These are phyloP conservation scores for Pseudolycoriella hygida DNA, from an alignment of 2,888 invertebrate genomes.

Conservation along the genomic window DNA sequence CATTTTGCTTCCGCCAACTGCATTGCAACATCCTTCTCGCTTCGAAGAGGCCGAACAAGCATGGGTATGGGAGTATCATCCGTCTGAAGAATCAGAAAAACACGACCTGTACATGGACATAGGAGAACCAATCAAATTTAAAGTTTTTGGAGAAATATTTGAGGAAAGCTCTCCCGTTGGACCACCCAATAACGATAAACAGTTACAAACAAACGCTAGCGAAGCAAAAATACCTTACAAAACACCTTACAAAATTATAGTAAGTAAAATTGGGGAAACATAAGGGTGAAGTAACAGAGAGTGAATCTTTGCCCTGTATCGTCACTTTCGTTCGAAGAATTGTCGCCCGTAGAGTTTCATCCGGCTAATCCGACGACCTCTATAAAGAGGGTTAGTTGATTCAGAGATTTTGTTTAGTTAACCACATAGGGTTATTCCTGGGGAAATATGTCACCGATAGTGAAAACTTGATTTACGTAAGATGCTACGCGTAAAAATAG, in stretches of 20 bases:
- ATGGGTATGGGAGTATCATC: slow-evolving; percentile 89
- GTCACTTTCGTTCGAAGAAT: too few species aligned
- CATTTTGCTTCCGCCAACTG: slow-evolving; percentile 79
- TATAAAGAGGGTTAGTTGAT: too few species aligned
- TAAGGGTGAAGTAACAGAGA: too few species aligned
- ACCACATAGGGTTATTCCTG: too few species aligned
- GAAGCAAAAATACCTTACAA: slow-evolving; percentile 26
- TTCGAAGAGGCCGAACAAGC: slow-evolving; percentile 85
- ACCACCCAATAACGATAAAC: slow-evolving; percentile 36
- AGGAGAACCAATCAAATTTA: slow-evolving; percentile 70
- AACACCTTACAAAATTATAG: slow-evolving; percentile 26
- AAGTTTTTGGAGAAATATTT: slow-evolving; percentile 77
- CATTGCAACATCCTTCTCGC: slow-evolving; percentile 81
- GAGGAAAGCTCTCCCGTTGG: slow-evolving; percentile 73
- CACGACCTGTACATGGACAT: slow-evolving; percentile 92
- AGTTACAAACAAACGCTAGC: slow-evolving; percentile 13
- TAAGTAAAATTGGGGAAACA: too few species aligned
- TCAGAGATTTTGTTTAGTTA: too few species aligned
- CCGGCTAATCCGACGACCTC: too few species aligned
- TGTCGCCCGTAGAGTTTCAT: too few species aligned
- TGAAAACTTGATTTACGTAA: too few species aligned
- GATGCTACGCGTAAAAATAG: too few species aligned
- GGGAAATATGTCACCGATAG: too few species aligned
- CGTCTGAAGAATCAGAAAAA: slow-evolving; percentile 57
- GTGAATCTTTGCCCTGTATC: too few species aligned